These are phyloP conservation scores for Falco naumanni DNA, from an alignment of 2,797 vertebrate species.

Conservation along the genomic window DNA sequence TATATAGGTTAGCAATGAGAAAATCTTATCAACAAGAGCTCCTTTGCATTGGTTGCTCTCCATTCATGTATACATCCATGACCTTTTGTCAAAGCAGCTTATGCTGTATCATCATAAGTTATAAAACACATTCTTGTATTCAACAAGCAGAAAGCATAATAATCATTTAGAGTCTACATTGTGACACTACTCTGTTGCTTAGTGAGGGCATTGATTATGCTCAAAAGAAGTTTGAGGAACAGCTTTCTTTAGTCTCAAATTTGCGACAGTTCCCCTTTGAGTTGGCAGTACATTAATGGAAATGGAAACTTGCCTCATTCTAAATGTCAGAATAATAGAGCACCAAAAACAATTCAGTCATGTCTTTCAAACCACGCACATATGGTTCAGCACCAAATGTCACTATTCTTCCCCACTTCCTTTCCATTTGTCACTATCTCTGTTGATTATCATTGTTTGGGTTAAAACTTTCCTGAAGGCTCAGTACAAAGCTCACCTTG, in stretches of 20 bases:
- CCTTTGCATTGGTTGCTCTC: not conserved
- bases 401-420: constrained; percentile 79
- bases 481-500: constrained; percentile 51
- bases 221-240: constrained; percentile 81
- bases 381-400: constrained; percentile 86
- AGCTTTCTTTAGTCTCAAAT: constrained; percentile 87
- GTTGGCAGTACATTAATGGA: constrained; percentile 86
- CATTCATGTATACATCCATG: not conserved
- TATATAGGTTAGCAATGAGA: not conserved
- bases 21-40: not conserved
- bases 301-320: constrained; percentile 86
- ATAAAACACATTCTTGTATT: not conserved
- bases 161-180: constrained; percentile 18
- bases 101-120: not conserved
- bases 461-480: constrained; percentile 67
- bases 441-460: constrained; percentile 71
- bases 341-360: constrained; percentile 87
- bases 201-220: constrained; percentile 77
- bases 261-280: constrained; percentile 83
- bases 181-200: constrained; percentile 56
- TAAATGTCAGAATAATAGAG: constrained; percentile 87
- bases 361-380: constrained; percentile 87
- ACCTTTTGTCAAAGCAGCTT: not conserved
- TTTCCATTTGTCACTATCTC: constrained; percentile 70
- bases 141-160: constrained; percentile 5